Evolutionary conservation across 1,140 invertebrate species (phyloP).

Genomic region (Tetranychus cinnabarinus): DNA sequence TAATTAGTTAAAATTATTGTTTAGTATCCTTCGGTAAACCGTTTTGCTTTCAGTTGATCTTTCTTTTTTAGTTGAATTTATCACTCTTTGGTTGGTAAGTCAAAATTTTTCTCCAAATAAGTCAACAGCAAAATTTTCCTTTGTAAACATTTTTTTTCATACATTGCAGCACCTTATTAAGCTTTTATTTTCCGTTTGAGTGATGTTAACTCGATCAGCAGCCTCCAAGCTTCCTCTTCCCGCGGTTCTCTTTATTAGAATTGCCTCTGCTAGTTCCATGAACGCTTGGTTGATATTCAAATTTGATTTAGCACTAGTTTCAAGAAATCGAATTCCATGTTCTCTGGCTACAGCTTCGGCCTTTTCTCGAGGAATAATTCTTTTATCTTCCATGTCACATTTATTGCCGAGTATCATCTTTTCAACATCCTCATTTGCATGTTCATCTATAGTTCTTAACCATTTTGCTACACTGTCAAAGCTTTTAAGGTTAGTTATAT

Average conservation of each 20-base stretch:
- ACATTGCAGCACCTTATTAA: neutral
- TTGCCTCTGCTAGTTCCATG: conserved; percentile 84
- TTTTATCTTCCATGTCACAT: conserved; percentile 94
- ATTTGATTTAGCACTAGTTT: conserved; percentile 93
- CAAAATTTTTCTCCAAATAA: too few relatives aligned
- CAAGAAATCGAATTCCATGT: conserved; percentile 91
- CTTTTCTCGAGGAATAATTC: conserved; percentile 66
- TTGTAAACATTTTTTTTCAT: neutral
- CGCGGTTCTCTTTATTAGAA: conserved; percentile 42
- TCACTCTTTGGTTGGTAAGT: too few relatives aligned
- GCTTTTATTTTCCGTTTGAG: neutral
- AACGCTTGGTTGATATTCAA: conserved; percentile 95
- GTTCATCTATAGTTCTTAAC: conserved; percentile 29
- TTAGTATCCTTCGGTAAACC: too few relatives aligned
- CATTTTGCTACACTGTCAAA: conserved; percentile 31
- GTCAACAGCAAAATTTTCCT: too few relatives aligned
- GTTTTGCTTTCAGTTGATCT: too few relatives aligned
- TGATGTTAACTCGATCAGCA: neutral
- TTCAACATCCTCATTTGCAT: conserved; percentile 97
- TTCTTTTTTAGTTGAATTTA: too few relatives aligned
- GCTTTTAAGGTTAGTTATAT: conserved; percentile 29
- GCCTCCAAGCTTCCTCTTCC: neutral
- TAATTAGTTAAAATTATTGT: too few relatives aligned
- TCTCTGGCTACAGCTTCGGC: conserved; percentile 87
- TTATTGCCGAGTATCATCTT: conserved; percentile 99